Conservation (phyloP, 1,140 invertebrate genomes). For the Galleria mellonella region DNA sequence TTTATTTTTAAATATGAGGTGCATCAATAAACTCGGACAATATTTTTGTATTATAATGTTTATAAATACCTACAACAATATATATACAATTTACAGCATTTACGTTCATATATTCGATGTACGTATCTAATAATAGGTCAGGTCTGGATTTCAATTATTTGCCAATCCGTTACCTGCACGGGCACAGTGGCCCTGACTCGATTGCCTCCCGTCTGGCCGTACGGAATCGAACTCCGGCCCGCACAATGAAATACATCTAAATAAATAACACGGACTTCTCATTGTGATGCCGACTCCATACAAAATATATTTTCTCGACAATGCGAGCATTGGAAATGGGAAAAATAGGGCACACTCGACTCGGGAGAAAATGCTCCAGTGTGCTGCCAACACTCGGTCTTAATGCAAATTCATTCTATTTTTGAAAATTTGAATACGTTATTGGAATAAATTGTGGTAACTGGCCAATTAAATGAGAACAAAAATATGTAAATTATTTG, state of each 20-base stretch:
- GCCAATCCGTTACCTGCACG: slow-evolving; percentile 40
- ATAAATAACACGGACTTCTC: slow-evolving; percentile 50
- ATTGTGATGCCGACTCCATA: slow-evolving; percentile 45
- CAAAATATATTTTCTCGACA: slow-evolving; percentile 54
- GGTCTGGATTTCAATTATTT: slow-evolving; percentile 50
- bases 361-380: slow-evolving; percentile 29
- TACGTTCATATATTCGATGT: slow-evolving; percentile 11
- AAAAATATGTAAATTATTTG: too few relatives aligned
- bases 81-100: too few relatives aligned
- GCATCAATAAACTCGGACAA: too few relatives aligned
- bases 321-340: slow-evolving; percentile 24
- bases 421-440: slow-evolving; percentile 19
- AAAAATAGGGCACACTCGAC: slow-evolving; percentile 38
- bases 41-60: too few relatives aligned
- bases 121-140: slow-evolving; percentile 31
- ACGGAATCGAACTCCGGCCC: slow-evolving; percentile 39
- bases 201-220: slow-evolving; percentile 41
- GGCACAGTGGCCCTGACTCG: slow-evolving; percentile 24
- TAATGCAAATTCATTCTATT: slow-evolving; percentile 24
- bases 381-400: slow-evolving; percentile 26
- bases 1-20: too few relatives aligned
- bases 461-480: too few relatives aligned
- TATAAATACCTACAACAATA: too few relatives aligned
- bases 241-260: slow-evolving; percentile 49
- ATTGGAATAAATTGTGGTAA: background rate